phyloP scores from a whole-genome alignment of 2,888 invertebrate species.

The Hypolimnas misippus region DNA sequence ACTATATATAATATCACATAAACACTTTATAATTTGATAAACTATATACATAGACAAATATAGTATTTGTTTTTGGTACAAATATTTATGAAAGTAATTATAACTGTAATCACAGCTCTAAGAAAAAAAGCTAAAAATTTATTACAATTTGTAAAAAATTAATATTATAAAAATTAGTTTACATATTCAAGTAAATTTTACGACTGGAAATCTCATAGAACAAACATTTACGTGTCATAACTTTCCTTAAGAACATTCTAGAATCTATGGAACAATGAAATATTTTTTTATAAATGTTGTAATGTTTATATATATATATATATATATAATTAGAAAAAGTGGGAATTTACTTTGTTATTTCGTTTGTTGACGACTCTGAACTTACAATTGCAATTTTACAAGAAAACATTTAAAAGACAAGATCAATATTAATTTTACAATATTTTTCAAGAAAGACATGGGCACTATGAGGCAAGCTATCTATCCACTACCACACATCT shows the following conservation, averaged over 20 bases:
- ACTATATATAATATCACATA: slow-evolving; percentile 82
- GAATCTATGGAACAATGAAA: background rate
- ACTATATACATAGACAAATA: slow-evolving; percentile 74
- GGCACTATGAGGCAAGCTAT: too few species aligned
- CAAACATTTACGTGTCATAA: background rate
- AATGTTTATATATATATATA: too few species aligned
- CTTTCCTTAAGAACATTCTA: background rate
- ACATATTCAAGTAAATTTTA: background rate
- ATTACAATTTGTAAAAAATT: slow-evolving; percentile 7
- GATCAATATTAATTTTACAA: background rate
- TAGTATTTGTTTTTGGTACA: slow-evolving; percentile 66
- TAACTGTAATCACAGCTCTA: slow-evolving; percentile 59
- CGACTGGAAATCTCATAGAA: background rate
- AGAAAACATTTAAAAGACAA: background rate
- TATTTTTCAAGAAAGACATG: background rate
- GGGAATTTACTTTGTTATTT: background rate
- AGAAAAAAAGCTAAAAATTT: slow-evolving; percentile 48
- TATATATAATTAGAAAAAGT: background rate
- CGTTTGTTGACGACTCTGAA: background rate
- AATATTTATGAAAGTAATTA: slow-evolving; percentile 54
- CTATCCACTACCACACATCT: background rate
- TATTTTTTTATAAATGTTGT: too few species aligned
- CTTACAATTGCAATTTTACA: background rate
- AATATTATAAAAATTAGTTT: background rate
- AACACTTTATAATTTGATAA: slow-evolving; percentile 80